Percentiles rank a stretch among this genome's conserved stretches.
Evolutionary conservation across 2,113 vertebrate genomes (phyloP).

Genomic region (Calidris pugnax): DNA sequence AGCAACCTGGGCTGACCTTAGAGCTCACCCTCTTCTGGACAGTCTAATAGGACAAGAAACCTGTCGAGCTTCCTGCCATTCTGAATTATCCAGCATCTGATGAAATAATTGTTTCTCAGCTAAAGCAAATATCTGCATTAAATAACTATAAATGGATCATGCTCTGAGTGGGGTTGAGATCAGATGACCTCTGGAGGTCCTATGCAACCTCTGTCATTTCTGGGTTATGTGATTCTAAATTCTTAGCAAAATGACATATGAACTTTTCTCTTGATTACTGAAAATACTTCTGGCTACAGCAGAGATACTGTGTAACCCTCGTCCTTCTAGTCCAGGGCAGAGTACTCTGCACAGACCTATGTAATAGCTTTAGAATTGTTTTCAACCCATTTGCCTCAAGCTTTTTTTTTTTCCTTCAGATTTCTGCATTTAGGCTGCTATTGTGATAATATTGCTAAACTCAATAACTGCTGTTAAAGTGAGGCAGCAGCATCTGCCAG

Average conservation of each 20-base stretch:
- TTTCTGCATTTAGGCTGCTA: conserved; percentile 43
- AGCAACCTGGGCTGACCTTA: background rate
- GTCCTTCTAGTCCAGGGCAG: background rate
- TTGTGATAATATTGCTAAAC: conserved; percentile 34
- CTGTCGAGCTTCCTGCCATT: background rate
- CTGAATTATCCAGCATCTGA: background rate
- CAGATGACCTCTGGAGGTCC: background rate
- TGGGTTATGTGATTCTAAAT: background rate
- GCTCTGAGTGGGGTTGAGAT: background rate
- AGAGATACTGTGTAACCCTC: background rate
- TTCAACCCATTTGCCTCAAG: conserved; percentile 24
- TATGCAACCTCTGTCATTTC: background rate
- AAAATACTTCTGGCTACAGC: background rate
- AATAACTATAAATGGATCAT: background rate
- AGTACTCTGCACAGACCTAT: background rate
- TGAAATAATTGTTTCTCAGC: background rate
- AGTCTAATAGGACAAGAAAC: background rate
- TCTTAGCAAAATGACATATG: background rate
- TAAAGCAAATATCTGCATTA: background rate
- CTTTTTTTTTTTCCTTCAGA: background rate
- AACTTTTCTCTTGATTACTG: background rate
- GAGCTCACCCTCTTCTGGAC: background rate
- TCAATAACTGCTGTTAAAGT: conserved; percentile 18
- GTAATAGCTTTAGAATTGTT: conserved; percentile 34
- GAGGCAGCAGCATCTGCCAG: conserved; percentile 52